Evolutionary conservation across 2,113 vertebrate species (phyloP).

Genomic region (Pan troglodytes): DNA sequence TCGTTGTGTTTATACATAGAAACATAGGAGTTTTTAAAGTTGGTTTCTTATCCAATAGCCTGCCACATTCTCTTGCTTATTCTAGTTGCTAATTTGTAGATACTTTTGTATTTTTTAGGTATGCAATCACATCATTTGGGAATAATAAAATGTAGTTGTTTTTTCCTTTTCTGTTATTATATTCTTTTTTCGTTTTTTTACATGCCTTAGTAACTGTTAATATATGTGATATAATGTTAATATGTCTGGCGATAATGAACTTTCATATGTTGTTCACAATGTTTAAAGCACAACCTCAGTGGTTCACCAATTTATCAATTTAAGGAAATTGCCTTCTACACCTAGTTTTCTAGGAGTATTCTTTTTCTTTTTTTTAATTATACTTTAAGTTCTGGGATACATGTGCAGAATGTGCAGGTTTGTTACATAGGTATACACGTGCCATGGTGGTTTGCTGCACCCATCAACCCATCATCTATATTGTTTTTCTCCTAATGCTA

Average conservation of each 20-base stretch:
- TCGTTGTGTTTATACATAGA: neutral
- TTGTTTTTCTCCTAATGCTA: no score
- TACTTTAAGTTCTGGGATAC: no score
- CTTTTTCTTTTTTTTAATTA: neutral
- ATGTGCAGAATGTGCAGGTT: no score
- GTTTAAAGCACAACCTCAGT: neutral
- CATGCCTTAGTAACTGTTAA: neutral
- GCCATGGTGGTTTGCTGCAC: no score
- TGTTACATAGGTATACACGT: no score
- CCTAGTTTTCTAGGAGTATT: neutral
- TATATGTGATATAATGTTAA: neutral
- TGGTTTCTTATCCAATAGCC: neutral
- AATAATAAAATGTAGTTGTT: neutral
- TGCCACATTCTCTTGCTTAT: neutral
- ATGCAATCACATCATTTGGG: neutral
- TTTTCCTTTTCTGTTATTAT: neutral
- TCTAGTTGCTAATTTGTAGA: neutral
- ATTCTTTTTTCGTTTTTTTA: neutral
- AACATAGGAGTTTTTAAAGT: neutral
- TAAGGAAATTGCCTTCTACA: neutral
- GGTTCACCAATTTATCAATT: neutral
- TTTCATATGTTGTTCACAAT: neutral
- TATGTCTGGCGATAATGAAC: neutral
- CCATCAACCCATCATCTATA: no score
- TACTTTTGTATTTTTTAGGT: neutral